phyloP scores from a whole-genome alignment of 2,113 vertebrate genomes.

The Thermophis baileyi region DNA sequence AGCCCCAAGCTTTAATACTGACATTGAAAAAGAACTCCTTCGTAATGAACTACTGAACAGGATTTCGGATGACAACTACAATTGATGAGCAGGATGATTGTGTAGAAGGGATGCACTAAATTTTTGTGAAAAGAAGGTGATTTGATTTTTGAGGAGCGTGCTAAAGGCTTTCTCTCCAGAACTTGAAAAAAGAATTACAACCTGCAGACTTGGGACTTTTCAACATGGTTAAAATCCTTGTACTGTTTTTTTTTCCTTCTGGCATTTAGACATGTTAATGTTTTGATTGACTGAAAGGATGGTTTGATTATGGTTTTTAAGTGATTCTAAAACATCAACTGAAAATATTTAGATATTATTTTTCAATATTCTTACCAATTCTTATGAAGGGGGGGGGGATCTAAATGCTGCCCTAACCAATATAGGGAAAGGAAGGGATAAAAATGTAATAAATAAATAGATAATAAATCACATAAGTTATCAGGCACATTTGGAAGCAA shows the following conservation, averaged over 20 bases:
- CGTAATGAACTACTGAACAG: background rate
- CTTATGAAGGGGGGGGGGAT: background rate
- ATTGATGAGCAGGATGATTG: background rate
- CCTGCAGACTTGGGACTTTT: background rate
- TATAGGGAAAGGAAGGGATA: background rate
- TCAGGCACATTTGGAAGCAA: background rate
- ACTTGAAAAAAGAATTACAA: background rate
- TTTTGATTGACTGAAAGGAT: background rate
- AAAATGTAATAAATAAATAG: background rate
- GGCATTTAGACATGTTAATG: background rate
- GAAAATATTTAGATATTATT: background rate
- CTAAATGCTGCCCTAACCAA: background rate
- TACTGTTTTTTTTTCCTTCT: background rate
- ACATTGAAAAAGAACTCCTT: background rate
- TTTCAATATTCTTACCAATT: background rate
- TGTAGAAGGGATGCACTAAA: background rate
- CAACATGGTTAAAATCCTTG: background rate
- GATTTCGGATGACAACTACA: background rate
- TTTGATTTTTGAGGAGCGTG: background rate
- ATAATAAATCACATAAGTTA: background rate
- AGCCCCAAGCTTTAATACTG: background rate
- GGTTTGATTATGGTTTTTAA: background rate
- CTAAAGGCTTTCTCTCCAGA: background rate
- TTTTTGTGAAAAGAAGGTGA: background rate
- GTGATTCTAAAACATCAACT: background rate